Evolutionary conservation across 1,140 invertebrate species (phyloP).

Genomic region (Caenorhabditis inopinata): DNA sequence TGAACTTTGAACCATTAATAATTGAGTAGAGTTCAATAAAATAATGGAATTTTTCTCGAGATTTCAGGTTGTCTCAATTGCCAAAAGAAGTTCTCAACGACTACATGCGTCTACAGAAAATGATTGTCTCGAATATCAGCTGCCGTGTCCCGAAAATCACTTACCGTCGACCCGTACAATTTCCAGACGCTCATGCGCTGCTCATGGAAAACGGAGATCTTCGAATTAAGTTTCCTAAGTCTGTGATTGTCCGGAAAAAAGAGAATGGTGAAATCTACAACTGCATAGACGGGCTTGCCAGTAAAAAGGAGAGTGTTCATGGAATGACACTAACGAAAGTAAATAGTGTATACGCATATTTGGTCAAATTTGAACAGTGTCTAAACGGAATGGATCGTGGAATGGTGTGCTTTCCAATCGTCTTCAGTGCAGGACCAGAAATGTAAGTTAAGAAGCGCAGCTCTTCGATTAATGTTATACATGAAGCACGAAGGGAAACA

Average conservation of each 20-base stretch:
- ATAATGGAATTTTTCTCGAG: not conserved
- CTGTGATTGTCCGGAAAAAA: not conserved
- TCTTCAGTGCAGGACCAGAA: not conserved
- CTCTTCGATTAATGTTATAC: too few relatives aligned
- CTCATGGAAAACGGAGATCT: conserved; percentile 41
- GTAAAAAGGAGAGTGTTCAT: not conserved
- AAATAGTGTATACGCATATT: not conserved
- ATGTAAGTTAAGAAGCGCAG: conserved; percentile 7
- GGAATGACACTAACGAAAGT: not conserved
- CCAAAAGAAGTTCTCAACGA: not conserved
- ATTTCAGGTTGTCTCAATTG: not conserved
- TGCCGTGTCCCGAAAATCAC: not conserved
- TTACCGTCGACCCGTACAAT: not conserved
- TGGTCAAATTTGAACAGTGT: not conserved
- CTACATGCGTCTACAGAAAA: not conserved
- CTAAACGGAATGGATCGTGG: not conserved
- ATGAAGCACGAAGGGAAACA: too few relatives aligned
- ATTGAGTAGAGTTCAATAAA: not conserved
- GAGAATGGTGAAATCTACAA: not conserved
- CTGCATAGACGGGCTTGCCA: not conserved
- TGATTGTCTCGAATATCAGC: not conserved
- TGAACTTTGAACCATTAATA: not conserved
- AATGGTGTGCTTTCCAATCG: conserved; percentile 10
- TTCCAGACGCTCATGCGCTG: not conserved
- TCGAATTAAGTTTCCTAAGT: not conserved